Evolutionary conservation across 2,797 vertebrate genomes (phyloP).

Genomic region (Oryzias sinensis): DNA sequence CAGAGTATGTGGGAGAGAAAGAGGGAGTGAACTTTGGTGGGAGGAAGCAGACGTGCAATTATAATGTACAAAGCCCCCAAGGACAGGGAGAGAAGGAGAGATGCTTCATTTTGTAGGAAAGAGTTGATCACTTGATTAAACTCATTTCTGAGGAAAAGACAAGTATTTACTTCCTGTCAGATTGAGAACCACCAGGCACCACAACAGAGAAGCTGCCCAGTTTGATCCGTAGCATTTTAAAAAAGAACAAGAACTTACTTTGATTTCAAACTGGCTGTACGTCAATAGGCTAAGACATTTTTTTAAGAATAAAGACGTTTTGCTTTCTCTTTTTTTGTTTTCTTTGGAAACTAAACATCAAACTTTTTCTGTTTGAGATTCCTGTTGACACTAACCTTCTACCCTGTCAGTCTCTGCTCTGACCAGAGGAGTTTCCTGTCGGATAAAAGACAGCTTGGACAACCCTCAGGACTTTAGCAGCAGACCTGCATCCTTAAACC

Average conservation of each 20-base stretch:
- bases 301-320: too few species aligned
- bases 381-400: too few species aligned
- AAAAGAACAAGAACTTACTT: conserved; percentile 14
- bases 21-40: conserved; percentile 35
- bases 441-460: too few species aligned
- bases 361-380: too few species aligned
- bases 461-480: too few species aligned
- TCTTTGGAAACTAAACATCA: too few species aligned
- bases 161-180: conserved; percentile 22
- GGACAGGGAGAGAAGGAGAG: conserved; percentile 17
- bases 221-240: conserved; percentile 14
- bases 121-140: conserved; percentile 27
- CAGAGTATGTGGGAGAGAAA: conserved; percentile 18
- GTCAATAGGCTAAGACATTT: too few species aligned
- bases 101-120: conserved; percentile 8
- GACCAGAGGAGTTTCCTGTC: too few species aligned
- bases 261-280: too few species aligned
- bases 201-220: conserved; percentile 17
- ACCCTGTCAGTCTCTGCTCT: too few species aligned
- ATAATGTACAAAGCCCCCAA: conserved; percentile 13
- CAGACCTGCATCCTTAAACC: too few species aligned
- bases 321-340: too few species aligned
- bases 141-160: conserved; percentile 23
- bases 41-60: conserved; percentile 21
- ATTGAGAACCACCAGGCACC: conserved; percentile 54